Evolutionary conservation across 2,888 invertebrate genomes (phyloP).

Genomic region (Linnaemya vulpina): DNA sequence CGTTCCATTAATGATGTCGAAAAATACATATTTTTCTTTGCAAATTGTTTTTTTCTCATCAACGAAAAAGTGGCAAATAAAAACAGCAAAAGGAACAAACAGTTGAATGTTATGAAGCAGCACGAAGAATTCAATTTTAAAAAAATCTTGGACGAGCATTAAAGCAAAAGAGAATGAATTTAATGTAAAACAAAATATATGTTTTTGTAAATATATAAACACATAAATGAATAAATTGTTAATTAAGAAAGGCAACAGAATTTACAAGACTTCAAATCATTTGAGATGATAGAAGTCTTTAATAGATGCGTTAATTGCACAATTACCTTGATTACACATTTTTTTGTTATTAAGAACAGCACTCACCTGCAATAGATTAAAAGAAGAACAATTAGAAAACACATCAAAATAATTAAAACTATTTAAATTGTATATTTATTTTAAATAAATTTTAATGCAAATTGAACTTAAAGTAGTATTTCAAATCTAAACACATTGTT

Average conservation of each 20-base stretch:
- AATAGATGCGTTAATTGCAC: not conserved
- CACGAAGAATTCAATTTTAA: not conserved
- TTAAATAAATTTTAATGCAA: not conserved
- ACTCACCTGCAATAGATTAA: not conserved
- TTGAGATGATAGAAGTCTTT: not conserved
- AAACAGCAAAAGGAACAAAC: not conserved
- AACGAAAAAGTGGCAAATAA: not conserved
- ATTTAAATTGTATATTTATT: too few relatives aligned
- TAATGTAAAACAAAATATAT: not conserved
- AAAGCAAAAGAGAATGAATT: not conserved
- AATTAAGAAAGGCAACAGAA: not conserved
- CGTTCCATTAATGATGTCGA: constrained; percentile 1
- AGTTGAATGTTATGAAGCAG: not conserved
- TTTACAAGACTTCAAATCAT: not conserved
- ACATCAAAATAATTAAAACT: not conserved
- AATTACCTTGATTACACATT: not conserved
- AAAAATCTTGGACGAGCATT: not conserved
- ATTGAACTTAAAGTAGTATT: too few relatives aligned
- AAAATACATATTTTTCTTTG: not conserved
- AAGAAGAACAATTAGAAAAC: not conserved
- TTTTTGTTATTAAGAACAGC: not conserved
- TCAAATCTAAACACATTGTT: too few relatives aligned
- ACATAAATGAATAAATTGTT: not conserved
- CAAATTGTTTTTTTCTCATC: not conserved
- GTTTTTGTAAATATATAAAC: not conserved